Base-by-base conservation (phyloP, 1,140 invertebrate genomes). In the Diabrotica virgifera region DNA sequence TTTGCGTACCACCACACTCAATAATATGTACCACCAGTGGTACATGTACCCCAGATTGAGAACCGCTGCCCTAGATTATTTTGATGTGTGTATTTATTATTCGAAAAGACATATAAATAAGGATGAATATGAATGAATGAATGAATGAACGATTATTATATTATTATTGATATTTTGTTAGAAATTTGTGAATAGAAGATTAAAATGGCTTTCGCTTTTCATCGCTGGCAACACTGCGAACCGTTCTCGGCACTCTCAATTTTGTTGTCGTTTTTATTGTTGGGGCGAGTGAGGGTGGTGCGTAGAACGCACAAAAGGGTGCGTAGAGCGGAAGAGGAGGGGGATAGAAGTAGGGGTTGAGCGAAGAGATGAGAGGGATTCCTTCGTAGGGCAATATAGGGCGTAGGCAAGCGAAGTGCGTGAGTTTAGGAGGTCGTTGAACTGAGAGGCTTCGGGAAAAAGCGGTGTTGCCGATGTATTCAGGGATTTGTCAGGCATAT, bases 381-480 rank as follows among this genome's bases (percentile, higher is more conserved):
- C 55, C 55, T 57, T 57, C 55, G 55, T 57, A 57, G 55, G 36
- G 55, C 55, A 57, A 57, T 57, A 12, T 57, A 57, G 55, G 55
- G 55, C 55, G 55, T 57, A 37, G 8, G 36, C 55, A 36, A 12
- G n/a, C 36, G 9, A 57, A n/a, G 55, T 57, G 55, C 36, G 9
- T 36, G 55, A 24, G 13, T 57, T 36, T 24, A 10, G 40, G n/a
- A n/a, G 40, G 8, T 46, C 8, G 8, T 46, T 8, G n/a, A 46
- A 8, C n/a, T 6, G 40, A 46, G 8, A 46, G 8, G 4, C 40
- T 46, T 46, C 5, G 40, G 40, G 8, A 46, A 10, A 5, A 57
- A 36, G n/a, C 55, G 36, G 6, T 36, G 55, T 57, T 57, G 55
- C 55, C 55, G 12, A 10, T 13, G 8, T 3, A n/a, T 3, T 8